A percentile compares a stretch with the other conserved stretches of the same genome.
Evolutionary conservation across 2,888 invertebrate species (phyloP).

Genomic region (Synergus itoensis): DNA sequence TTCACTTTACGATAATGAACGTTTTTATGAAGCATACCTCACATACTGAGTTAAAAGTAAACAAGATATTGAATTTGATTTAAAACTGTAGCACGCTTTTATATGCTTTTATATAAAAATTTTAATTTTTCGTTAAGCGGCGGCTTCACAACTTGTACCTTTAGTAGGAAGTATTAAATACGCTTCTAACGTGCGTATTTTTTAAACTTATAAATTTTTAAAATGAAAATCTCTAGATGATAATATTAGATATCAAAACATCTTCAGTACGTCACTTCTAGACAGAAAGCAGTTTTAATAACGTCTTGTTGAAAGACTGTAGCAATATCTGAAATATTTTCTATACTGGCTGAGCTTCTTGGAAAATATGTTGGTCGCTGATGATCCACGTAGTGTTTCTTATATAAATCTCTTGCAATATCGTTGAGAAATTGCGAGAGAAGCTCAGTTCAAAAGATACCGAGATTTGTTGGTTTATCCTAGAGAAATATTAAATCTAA

Average conservation of each 20-base stretch:
- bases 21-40: conserved; percentile 1
- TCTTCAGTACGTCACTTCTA: background rate
- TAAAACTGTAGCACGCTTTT: background rate
- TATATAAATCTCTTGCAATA: background rate
- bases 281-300: conserved; percentile 8
- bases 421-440: background rate
- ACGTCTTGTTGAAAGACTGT: background rate
- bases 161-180: background rate
- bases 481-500: no score
- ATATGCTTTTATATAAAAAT: background rate
- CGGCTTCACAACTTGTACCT: background rate
- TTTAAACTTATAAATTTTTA: no score
- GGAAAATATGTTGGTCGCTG: background rate
- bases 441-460: no score
- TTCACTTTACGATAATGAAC: conserved; percentile 12
- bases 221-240: no score
- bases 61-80: conserved; percentile 6
- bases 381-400: background rate
- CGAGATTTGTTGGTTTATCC: no score
- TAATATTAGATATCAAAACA: conserved; percentile 10
- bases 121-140: background rate
- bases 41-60: conserved; percentile 5
- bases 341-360: background rate
- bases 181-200: no score
- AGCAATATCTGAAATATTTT: background rate